Conservation (phyloP, 2,888 invertebrate species). For the Aelia acuminata region DNA sequence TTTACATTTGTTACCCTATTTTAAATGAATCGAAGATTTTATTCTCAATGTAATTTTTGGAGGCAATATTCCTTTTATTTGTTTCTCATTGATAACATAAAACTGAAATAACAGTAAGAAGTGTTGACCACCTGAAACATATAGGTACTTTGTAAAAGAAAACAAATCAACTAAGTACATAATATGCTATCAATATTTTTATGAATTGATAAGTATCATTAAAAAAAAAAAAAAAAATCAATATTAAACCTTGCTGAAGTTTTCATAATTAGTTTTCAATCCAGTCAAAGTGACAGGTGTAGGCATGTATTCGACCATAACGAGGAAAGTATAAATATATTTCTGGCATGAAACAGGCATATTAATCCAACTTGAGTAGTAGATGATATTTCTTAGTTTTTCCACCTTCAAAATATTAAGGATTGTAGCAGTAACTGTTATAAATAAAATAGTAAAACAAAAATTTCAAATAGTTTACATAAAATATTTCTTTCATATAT, state of each 20-base stretch:
- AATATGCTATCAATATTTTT: neutral
- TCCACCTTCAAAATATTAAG: slow-evolving; percentile 11
- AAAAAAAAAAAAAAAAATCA: no score
- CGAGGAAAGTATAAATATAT: slow-evolving; percentile 7
- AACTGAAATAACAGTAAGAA: slow-evolving; percentile 42
- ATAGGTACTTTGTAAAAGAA: neutral
- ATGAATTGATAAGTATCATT: no score
- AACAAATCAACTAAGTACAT: neutral
- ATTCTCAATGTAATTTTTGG: neutral
- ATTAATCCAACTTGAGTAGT: slow-evolving; percentile 10
- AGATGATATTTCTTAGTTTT: slow-evolving; percentile 16
- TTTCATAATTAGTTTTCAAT: slow-evolving; percentile 37
- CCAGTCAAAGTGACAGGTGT: neutral
- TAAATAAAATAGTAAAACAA: no score
- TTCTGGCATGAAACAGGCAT: slow-evolving; percentile 47
- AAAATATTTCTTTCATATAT: no score
- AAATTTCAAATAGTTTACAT: no score
- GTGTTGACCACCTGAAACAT: slow-evolving; percentile 29
- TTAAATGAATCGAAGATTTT: neutral
- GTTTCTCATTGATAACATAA: slow-evolving; percentile 35
- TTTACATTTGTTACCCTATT: no score
- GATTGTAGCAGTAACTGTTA: neutral
- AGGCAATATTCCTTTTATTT: neutral
- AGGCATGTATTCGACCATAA: slow-evolving; percentile 35
- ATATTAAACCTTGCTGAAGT: slow-evolving; percentile 38